A percentile compares a stretch with the other conserved stretches of the same genome.
Evolutionary conservation across 2,113 vertebrate genomes (phyloP).

Genomic region (Taurulus bubalis): DNA sequence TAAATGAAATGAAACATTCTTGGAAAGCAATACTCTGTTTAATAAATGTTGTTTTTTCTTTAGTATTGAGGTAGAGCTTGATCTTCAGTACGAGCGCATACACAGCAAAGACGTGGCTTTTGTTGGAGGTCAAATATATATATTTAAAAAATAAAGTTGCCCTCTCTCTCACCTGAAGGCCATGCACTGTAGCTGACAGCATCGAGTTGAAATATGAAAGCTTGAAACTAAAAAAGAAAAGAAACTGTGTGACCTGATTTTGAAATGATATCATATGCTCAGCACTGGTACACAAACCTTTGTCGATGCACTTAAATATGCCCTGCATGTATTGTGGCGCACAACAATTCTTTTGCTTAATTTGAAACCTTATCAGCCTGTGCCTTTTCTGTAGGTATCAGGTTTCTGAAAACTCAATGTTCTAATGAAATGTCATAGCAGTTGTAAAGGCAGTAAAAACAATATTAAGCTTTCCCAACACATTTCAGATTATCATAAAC

Average conservation of each 20-base stretch:
- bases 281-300: background rate
- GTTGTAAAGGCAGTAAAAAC: constrained; percentile 46
- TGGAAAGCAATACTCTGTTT: background rate
- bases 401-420: constrained; percentile 16
- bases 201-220: background rate
- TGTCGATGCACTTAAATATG: constrained; percentile 10
- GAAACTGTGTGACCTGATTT: background rate
- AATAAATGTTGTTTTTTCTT: constrained; percentile 9
- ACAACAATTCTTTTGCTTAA: constrained; percentile 1
- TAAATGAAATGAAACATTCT: background rate
- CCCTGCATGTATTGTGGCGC: background rate
- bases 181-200: background rate
- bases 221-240: constrained; percentile 13
- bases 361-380: constrained; percentile 1
- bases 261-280: background rate
- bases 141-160: constrained; percentile 4
- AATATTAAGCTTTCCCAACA: constrained; percentile 44
- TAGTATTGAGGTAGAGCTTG: background rate
- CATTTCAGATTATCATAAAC: constrained; percentile 63
- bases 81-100: background rate
- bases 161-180: constrained; percentile 5
- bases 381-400: constrained; percentile 17
- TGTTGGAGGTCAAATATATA: constrained; percentile 1
- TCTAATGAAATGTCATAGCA: constrained; percentile 28
- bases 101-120: background rate